Evolutionary conservation across 2,113 vertebrate genomes (phyloP), one percentile per base, ranked within the genome.

Genomic region (Maccullochella peelii): DNA sequence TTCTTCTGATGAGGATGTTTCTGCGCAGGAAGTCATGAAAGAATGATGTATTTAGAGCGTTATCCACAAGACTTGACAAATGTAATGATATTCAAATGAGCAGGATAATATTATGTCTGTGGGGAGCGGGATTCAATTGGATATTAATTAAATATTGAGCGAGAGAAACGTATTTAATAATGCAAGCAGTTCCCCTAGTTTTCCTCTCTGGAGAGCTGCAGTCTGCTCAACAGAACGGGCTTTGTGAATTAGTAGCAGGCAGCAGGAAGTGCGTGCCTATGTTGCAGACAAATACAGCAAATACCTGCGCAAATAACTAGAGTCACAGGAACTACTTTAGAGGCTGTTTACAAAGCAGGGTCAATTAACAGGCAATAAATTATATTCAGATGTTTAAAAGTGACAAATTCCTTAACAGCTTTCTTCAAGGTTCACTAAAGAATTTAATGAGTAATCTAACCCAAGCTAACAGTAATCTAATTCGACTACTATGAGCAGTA

Each of bases 401-500:
- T 61, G 27, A 30, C 33, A 50, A 47, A 49, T 38, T 86, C 36
- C 63, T 72, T 20, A 40, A 72, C 30, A 6, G 74, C 40, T 82
- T 70, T 73, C 25, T 82, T 69, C 21, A 23, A 77, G 33, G 62
- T 68, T 82, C 30, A 25, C n/a, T 52, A 12, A 54, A 74, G 10
- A 54, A 58, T 57, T 79, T 25, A 68, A 70, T 40, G 49, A 71
- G 61, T 27, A 59, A 62, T 75, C 5, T 58, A 65, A 67, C 20
- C n/a, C 5, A 66, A 52, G 33, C 8, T 40, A 47, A n/a, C 8
- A 4, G 33, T 61, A 50, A 76, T 80, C 16, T 0, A 18, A 47
- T 70, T 79, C 2, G 70, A 92, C 84, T 89, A 85, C 90, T 82
- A 91, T 88, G 95, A 97, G 96, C 97, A 97, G 97, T 94, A 97